Evolutionary conservation across 1,140 invertebrate species (phyloP), one percentile per base, ranked within the genome.

Genomic region (Drosophila repletoides): DNA sequence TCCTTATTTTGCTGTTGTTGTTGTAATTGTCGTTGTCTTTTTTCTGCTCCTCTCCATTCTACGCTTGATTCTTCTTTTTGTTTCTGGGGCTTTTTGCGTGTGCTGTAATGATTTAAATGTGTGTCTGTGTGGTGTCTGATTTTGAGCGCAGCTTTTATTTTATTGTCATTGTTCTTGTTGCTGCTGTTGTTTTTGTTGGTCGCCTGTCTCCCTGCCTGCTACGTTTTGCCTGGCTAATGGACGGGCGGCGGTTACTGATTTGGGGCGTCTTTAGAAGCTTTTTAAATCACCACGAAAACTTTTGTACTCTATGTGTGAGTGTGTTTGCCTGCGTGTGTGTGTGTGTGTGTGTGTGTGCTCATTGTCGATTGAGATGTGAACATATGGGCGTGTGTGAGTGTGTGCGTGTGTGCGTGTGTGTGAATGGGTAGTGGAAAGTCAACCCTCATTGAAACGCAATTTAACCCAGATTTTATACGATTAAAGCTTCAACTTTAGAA

Each of bases 111-210:
- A 80, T 80, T 74, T 65, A 49, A 59, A 49, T 72, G 56, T 76
- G 48, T 76, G 29, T 33, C 21, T 58, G 71, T 69, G 66, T 28
- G 63, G 63, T 60, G 74, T 76, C 73, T 74, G 79, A 84, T 84
- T 83, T 73, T 77, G 74, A 83, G 74, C 70, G 46, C 55, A 77
- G 69, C 70, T 83, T 84, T 83, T 74, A 52, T 45, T 52, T 52
- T 45, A 24, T 52, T 61, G 46, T 43, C 55, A 34, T 60, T 66
- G 49, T 36, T 60, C 3, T 34, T 34, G 12, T 34, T 9, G 29
- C 6, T 3, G 15, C 29, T 46, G 34, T 55, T 55, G 49, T 45
- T 28, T 26, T 14, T 33, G 22, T 10, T 22, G 9, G 43, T 19
- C n/a, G n/a, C n/a, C n/a, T n/a, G n/a, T n/a, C n/a, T 22, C 3